Evolutionary conservation across 35 echinoderm and acorn worm species (phyloP).

Genomic region (Ptychodera flava): DNA sequence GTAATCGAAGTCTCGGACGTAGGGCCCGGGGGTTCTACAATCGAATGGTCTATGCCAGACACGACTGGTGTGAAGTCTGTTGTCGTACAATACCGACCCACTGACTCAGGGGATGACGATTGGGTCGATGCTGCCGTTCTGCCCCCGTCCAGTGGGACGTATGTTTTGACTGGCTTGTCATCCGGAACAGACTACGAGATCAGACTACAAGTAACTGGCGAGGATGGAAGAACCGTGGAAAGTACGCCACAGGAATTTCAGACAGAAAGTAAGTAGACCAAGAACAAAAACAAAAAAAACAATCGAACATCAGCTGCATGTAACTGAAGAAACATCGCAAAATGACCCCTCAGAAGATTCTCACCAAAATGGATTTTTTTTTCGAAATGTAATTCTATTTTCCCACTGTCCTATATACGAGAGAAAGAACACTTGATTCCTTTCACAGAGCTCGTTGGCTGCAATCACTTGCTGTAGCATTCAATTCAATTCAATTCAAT

Average conservation of each 20-base stretch:
- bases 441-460: too few relatives aligned
- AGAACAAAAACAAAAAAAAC: too few relatives aligned
- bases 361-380: too few relatives aligned
- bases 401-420: too few relatives aligned
- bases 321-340: too few relatives aligned
- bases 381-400: too few relatives aligned
- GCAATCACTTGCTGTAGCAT: too few relatives aligned
- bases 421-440: too few relatives aligned
- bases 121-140: background rate
- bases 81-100: background rate
- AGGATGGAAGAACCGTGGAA: background rate
- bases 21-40: background rate
- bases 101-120: background rate
- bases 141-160: background rate
- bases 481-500: too few relatives aligned
- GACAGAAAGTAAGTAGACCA: background rate
- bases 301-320: too few relatives aligned
- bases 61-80: background rate
- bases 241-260: background rate
- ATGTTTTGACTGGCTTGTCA: background rate
- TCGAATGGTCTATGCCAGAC: background rate
- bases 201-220: background rate
- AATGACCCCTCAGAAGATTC: too few relatives aligned
- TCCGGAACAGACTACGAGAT: background rate
- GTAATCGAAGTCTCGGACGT: background rate